phyloP scores from a whole-genome alignment of 2,888 invertebrate species.

The Tipula unca region DNA sequence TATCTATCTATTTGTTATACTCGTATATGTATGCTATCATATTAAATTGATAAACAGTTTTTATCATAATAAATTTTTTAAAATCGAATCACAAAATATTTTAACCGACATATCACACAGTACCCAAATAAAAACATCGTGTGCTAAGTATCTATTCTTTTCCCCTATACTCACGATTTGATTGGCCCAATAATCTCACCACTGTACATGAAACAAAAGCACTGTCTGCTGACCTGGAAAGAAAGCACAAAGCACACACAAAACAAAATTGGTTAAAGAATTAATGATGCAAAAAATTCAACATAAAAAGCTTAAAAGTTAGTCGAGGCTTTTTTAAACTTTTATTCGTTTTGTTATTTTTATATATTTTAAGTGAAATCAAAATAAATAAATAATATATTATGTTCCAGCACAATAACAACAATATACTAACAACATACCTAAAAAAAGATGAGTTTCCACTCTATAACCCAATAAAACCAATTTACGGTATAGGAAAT shows the following conservation, averaged over 20 bases:
- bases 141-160: neutral
- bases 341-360: neutral
- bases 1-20: too few species aligned
- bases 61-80: too few species aligned
- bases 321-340: neutral
- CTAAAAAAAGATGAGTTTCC: neutral
- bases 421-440: neutral
- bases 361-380: neutral
- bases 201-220: neutral
- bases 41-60: too few species aligned
- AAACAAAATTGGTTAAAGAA: neutral
- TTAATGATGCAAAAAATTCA: conserved; percentile 8
- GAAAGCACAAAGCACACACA: neutral
- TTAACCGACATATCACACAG: too few species aligned
- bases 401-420: neutral
- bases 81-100: too few species aligned
- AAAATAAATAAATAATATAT: neutral
- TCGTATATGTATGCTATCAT: too few species aligned
- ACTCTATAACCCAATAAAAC: neutral
- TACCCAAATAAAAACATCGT: neutral
- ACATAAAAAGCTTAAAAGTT: conserved; percentile 8
- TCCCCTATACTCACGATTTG: neutral
- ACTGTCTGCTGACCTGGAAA: neutral
- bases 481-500: neutral
- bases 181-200: neutral